Conservation (phyloP, 2,888 invertebrate species). For the Abrostola triplasia region DNA sequence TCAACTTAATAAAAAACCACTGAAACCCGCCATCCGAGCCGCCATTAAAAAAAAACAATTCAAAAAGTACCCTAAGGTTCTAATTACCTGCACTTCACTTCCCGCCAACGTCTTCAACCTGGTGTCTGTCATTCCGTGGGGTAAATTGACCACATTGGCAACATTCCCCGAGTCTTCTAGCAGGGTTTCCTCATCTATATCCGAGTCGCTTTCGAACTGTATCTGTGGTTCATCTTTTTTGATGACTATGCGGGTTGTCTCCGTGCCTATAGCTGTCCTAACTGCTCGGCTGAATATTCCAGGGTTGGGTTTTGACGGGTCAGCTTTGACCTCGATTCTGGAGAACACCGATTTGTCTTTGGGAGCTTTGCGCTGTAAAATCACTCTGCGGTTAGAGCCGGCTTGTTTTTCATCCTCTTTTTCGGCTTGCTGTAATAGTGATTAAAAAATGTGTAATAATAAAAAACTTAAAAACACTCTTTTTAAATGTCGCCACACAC, state of each 20-base stretch:
- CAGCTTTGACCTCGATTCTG: slow-evolving; percentile 67
- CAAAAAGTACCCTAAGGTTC: slow-evolving; percentile 32
- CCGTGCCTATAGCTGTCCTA: slow-evolving; percentile 69
- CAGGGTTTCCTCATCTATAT: slow-evolving; percentile 65
- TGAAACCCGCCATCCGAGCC: slow-evolving; percentile 28
- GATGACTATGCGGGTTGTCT: slow-evolving; percentile 58
- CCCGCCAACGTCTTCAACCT: slow-evolving; percentile 80
- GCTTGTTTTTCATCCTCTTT: slow-evolving; percentile 62
- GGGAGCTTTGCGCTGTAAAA: slow-evolving; percentile 70
- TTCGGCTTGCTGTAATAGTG: slow-evolving; percentile 48
- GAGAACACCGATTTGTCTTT: slow-evolving; percentile 73
- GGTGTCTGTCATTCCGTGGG: slow-evolving; percentile 84
- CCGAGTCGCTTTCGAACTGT: slow-evolving; percentile 70
- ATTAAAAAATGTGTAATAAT: neutral
- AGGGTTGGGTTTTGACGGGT: slow-evolving; percentile 71
- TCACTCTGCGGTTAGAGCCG: slow-evolving; percentile 75
- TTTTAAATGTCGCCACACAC: no score
- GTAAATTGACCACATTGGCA: slow-evolving; percentile 75
- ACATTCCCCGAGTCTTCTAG: slow-evolving; percentile 57
- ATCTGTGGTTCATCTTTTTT: slow-evolving; percentile 69
- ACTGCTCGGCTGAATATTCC: slow-evolving; percentile 82
- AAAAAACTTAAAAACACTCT: no score
- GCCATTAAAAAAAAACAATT: slow-evolving; percentile 36
- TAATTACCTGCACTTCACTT: slow-evolving; percentile 81
- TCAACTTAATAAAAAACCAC: neutral